Evolutionary conservation across 2,888 invertebrate species (phyloP).

Genomic region (Alentia gelatinosa): DNA sequence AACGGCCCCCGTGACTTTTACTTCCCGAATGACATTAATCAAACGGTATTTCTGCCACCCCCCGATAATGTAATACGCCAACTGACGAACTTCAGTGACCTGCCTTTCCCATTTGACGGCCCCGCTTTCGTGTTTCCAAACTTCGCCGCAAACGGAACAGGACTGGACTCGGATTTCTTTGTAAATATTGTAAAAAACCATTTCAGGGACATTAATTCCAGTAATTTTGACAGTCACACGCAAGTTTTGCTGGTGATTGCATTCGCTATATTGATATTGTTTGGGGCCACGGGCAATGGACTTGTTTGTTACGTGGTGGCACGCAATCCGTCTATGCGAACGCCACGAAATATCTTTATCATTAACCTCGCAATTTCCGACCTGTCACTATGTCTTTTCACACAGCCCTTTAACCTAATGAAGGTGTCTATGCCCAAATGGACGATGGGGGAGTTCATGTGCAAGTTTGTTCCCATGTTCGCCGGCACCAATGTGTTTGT

Average conservation of each 20-base stretch:
- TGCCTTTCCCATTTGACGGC: background rate
- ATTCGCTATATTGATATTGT: slow-evolving; percentile 84
- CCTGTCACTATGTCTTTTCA: slow-evolving; percentile 91
- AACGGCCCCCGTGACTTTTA: background rate
- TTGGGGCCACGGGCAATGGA: slow-evolving; percentile 92
- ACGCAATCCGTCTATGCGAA: slow-evolving; percentile 93
- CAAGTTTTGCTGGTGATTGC: slow-evolving; percentile 71
- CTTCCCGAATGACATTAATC: background rate
- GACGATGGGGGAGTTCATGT: slow-evolving; percentile 91
- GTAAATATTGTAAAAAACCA: background rate
- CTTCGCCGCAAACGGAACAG: background rate
- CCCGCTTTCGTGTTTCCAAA: background rate
- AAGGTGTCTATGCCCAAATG: slow-evolving; percentile 84
- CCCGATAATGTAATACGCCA: background rate
- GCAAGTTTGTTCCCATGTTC: slow-evolving; percentile 92
- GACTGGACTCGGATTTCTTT: background rate
- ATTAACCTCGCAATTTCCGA: slow-evolving; percentile 91
- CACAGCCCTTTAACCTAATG: slow-evolving; percentile 93
- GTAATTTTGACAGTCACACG: slow-evolving; percentile 66
- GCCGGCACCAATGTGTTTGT: slow-evolving; percentile 96
- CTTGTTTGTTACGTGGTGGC: slow-evolving; percentile 90
- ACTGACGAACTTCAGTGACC: background rate
- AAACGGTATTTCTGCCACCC: background rate
- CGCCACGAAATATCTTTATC: slow-evolving; percentile 94
- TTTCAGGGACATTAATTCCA: slow-evolving; percentile 55